Evolutionary conservation across 1,140 invertebrate genomes (phyloP).

Genomic region (Oreohelix idahoensis): DNA sequence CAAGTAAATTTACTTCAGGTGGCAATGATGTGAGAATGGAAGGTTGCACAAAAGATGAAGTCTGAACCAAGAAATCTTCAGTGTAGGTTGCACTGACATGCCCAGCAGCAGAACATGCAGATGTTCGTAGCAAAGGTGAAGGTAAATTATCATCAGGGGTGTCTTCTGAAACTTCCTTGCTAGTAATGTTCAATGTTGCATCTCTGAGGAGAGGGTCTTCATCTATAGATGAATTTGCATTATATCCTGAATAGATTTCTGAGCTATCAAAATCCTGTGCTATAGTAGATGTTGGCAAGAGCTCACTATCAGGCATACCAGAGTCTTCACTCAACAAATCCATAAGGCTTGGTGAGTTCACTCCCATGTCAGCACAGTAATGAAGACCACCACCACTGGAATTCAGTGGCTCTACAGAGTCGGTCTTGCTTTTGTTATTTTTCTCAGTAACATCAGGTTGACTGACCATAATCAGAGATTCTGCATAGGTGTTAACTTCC

Average conservation of each 20-base stretch:
- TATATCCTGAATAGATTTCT: background rate
- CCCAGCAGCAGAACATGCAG: background rate
- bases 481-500: background rate
- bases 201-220: background rate
- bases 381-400: background rate
- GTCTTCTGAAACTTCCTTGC: background rate
- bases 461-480: background rate
- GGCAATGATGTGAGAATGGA: background rate
- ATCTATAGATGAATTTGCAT: background rate
- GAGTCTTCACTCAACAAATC: constrained; percentile 28
- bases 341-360: background rate
- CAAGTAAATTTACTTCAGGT: constrained; percentile 2
- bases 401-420: constrained; percentile 1
- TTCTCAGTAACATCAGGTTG: background rate
- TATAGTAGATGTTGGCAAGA: background rate
- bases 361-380: background rate
- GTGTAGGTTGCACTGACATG: background rate
- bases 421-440: background rate
- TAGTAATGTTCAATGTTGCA: background rate
- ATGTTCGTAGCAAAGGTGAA: background rate
- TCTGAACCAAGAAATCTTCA: background rate
- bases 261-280: background rate
- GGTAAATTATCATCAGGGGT: background rate
- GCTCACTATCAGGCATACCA: constrained; percentile 1
- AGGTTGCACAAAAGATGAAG: background rate